phyloP scores from a whole-genome alignment of 1,140 invertebrate species.

The Zaprionus lachaisei region DNA sequence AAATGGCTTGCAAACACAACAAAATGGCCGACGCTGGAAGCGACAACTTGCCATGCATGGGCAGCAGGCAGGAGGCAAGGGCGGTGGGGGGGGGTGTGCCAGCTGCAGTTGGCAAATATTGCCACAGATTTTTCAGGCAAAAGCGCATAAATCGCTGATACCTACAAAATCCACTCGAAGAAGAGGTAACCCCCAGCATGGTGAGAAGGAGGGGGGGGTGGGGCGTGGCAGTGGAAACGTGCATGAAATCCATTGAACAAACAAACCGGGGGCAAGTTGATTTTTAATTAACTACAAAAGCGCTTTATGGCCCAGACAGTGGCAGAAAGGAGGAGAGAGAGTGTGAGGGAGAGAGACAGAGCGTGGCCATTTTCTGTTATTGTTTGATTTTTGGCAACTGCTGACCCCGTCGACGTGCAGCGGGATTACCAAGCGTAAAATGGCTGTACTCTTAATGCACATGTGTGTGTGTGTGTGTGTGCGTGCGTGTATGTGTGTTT shows the following conservation, averaged over 20 bases:
- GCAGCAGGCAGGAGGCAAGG: background rate
- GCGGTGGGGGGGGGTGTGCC: background rate
- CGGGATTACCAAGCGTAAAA: slow-evolving; percentile 45
- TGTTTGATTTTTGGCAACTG: slow-evolving; percentile 54
- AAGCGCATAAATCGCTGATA: slow-evolving; percentile 84
- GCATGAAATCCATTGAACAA: slow-evolving; percentile 84
- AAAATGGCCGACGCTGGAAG: slow-evolving; percentile 49
- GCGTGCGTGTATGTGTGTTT: background rate
- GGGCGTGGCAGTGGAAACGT: slow-evolving; percentile 59
- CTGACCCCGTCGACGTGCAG: slow-evolving; percentile 22
- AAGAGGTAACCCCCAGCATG: slow-evolving; percentile 4
- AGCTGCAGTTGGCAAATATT: slow-evolving; percentile 62
- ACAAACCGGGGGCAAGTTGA: slow-evolving; percentile 82
- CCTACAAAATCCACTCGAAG: slow-evolving; percentile 51
- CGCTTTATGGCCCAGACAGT: slow-evolving; percentile 71
- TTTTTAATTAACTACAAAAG: slow-evolving; percentile 84
- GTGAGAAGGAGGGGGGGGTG: background rate
- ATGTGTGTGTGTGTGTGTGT: background rate
- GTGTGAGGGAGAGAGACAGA: slow-evolving; percentile 3
- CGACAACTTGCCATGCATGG: slow-evolving; percentile 51
- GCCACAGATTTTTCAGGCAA: slow-evolving; percentile 78
- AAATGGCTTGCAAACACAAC: slow-evolving; percentile 50
- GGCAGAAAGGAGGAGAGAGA: background rate
- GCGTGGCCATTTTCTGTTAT: slow-evolving; percentile 35
- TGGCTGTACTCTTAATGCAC: background rate